phyloP scores from a whole-genome alignment of 92 coral and sea anemone genomes.

The Pocillopora meandrina region DNA sequence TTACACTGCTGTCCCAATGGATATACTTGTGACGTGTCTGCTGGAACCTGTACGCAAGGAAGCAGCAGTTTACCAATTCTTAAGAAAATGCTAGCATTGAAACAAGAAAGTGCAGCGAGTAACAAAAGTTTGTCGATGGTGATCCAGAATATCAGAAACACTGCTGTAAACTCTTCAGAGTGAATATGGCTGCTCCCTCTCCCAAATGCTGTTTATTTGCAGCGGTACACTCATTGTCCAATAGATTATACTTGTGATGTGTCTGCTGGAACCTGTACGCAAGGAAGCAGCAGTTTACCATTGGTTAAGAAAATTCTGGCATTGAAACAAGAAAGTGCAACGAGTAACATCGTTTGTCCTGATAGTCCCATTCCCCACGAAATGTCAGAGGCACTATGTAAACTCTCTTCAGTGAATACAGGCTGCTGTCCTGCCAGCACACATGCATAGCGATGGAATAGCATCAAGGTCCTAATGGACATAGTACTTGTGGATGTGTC shows the following conservation, averaged over 20 bases:
- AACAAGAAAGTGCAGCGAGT: too few relatives aligned
- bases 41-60: slow-evolving; percentile 52
- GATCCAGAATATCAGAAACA: slow-evolving; percentile 37
- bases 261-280: slow-evolving; percentile 40
- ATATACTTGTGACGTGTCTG: slow-evolving; percentile 54
- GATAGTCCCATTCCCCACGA: slow-evolving; percentile 34
- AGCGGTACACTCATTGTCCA: slow-evolving; percentile 71
- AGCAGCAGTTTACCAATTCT: not conserved
- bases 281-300: not conserved
- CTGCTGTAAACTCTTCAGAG: slow-evolving; percentile 73
- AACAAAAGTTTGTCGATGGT: slow-evolving; percentile 52
- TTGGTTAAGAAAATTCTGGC: not conserved
- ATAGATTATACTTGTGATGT: slow-evolving; percentile 57
- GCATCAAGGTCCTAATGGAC: slow-evolving; percentile 71
- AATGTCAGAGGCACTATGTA: slow-evolving; percentile 80
- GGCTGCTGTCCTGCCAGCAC: slow-evolving; percentile 80
- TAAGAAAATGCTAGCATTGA: slow-evolving; percentile 1
- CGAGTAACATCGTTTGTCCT: slow-evolving; percentile 50
- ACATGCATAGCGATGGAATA: slow-evolving; percentile 56
- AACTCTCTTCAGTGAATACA: slow-evolving; percentile 54
- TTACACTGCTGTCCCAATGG: slow-evolving; percentile 78
- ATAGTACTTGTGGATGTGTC: slow-evolving; percentile 61
- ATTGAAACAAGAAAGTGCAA: not conserved
- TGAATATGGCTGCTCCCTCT: slow-evolving; percentile 69
- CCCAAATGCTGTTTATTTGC: slow-evolving; percentile 74